phyloP scores from a whole-genome alignment of 2,888 invertebrate species.

The Carterocephalus palaemon region DNA sequence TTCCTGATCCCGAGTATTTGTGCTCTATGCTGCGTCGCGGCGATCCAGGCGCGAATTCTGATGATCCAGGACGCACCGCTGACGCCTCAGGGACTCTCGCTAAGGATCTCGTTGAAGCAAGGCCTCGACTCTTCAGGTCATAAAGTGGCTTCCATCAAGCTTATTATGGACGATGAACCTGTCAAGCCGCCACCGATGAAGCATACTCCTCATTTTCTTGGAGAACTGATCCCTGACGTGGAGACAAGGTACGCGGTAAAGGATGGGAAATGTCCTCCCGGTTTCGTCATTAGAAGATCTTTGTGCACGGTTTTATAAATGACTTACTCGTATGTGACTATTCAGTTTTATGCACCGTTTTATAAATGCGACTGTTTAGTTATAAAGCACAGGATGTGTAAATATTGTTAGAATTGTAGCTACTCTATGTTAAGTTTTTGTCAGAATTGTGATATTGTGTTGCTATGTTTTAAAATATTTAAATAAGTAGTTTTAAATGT shows the following conservation, averaged over 20 bases:
- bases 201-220: background rate
- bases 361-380: no score
- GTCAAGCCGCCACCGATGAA: conserved; percentile 1
- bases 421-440: no score
- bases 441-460: no score
- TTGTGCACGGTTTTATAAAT: conserved; percentile 7
- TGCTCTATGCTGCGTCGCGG: background rate
- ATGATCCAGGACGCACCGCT: conserved; percentile 6
- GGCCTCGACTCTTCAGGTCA: background rate
- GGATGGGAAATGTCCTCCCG: conserved; percentile 5
- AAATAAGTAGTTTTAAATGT: no score
- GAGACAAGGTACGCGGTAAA: conserved; percentile 1
- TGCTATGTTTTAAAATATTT: no score
- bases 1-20: background rate
- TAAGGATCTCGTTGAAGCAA: conserved; percentile 3
- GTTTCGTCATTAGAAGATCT: background rate
- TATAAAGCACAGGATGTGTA: no score
- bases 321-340: no score
- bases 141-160: background rate
- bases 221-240: conserved; percentile 7
- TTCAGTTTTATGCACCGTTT: no score
- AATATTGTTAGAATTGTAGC: no score
- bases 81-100: background rate
- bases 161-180: conserved; percentile 3
- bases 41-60: background rate